phyloP scores from a whole-genome alignment of 2,797 vertebrate genomes.

The Sebastes minor region DNA sequence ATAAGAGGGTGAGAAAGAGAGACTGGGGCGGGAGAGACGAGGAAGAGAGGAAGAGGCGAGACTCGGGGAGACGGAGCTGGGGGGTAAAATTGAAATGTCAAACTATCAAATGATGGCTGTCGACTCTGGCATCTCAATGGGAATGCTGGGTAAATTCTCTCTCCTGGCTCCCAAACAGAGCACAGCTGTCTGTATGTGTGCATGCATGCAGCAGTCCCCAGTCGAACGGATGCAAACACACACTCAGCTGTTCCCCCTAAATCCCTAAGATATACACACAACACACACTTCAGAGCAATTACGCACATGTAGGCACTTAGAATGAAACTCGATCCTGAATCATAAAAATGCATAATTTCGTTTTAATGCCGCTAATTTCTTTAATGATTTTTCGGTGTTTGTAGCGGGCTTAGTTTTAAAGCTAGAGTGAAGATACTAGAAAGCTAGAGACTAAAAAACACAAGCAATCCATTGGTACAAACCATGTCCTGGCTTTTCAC shows the following conservation, averaged over 20 bases:
- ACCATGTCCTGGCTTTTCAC: too few relatives aligned
- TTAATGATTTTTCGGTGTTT: too few relatives aligned
- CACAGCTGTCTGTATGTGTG: conserved; percentile 58
- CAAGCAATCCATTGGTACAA: too few relatives aligned
- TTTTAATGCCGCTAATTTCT: too few relatives aligned
- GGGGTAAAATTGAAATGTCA: conserved; percentile 80
- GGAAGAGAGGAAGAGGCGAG: conserved; percentile 22
- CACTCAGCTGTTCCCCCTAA: conserved; percentile 63
- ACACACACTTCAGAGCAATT: not conserved
- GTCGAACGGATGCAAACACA: conserved; percentile 34
- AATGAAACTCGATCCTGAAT: not conserved
- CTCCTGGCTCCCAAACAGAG: conserved; percentile 51
- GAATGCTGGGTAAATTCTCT: conserved; percentile 63
- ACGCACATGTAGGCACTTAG: not conserved
- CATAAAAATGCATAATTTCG: not conserved
- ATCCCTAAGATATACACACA: conserved; percentile 23
- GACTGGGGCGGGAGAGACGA: not conserved
- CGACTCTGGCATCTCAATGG: conserved; percentile 53
- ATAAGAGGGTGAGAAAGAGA: conserved; percentile 40
- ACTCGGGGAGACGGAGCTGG: conserved; percentile 35
- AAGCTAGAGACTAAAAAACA: too few relatives aligned
- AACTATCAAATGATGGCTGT: conserved; percentile 73
- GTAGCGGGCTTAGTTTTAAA: too few relatives aligned
- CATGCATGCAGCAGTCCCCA: conserved; percentile 1
- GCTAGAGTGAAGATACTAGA: too few relatives aligned